Evolutionary conservation across 2,797 vertebrate genomes (phyloP), one percentile per base, ranked within the genome.

Genomic region (Eptatretus atami): DNA sequence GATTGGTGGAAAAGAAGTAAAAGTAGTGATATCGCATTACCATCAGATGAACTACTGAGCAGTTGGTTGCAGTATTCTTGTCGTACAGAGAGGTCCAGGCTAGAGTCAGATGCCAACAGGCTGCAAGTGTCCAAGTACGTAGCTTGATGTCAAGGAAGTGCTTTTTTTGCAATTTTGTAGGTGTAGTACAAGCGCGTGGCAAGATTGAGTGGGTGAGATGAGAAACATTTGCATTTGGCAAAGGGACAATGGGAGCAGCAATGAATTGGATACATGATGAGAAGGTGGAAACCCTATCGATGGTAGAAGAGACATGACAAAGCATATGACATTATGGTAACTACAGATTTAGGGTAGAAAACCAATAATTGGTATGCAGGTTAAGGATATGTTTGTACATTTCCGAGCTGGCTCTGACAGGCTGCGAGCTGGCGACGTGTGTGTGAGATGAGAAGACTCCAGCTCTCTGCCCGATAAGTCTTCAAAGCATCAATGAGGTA

Each of bases 41-140:
- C 31, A 44, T 44, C 31, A 44, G 31, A 44, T 44, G 31, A 44
- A 44, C 31, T 44, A 44, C 57, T 12, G n/a, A 98, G 74, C 53
- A 95, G 82, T 73, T 95, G 84, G 69, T 84, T 81, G 75, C 86
- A 93, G 73, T 86, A 95, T 69, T 79, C 71, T 64, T 73, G 79
- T 13, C 85, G 79, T 71, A 95, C 84, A 9, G 80, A 80, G 1
- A 76, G 76, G 1, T 72, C 76, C 66, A 95, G 74, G 72, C 85
- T 83, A 52, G 12, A 63, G 54, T 98, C 92, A 5, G 82, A 77
- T 53, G 88, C 92, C 72, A 98, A 74, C 69, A 94, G 77, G 73
- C 83, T 82, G 67, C 88, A 85, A 13, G 84, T 94, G 74, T 88
- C 84, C 66, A 98, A 77, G 72, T 93, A 95, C 71, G 88, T 98